Conservation (phyloP, 2,888 invertebrate species). For the Agonopterix alstromeriana region DNA sequence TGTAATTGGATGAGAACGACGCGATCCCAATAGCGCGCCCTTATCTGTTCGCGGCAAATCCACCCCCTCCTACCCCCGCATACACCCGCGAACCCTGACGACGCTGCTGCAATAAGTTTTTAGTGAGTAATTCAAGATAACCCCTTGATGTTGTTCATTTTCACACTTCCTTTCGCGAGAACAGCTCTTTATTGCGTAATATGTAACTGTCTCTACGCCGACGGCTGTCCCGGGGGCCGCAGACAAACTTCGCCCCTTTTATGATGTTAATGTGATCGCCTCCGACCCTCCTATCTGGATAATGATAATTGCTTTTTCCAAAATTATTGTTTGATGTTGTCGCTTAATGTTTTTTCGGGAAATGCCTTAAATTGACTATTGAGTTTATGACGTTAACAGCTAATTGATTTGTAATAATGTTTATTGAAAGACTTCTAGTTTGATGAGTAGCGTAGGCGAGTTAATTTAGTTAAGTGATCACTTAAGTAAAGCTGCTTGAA, state of each 20-base stretch:
- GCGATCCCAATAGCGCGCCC: constrained; percentile 75
- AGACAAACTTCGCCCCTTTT: constrained; percentile 69
- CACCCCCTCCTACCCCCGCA: constrained; percentile 38
- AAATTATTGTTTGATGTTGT: constrained; percentile 76
- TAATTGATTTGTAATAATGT: constrained; percentile 38
- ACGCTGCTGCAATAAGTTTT: constrained; percentile 69
- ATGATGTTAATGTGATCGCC: constrained; percentile 74
- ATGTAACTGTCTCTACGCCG: constrained; percentile 73
- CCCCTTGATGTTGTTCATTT: constrained; percentile 77
- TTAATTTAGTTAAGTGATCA: not conserved
- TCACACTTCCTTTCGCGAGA: constrained; percentile 77
- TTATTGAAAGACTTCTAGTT: not conserved
- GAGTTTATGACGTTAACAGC: constrained; percentile 49
- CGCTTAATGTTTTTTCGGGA: constrained; percentile 53
- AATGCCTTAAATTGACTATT: constrained; percentile 46
- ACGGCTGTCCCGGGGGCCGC: constrained; percentile 66
- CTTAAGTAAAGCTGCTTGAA: not conserved
- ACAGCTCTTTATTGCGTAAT: constrained; percentile 77
- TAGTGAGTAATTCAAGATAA: constrained; percentile 77
- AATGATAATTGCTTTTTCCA: constrained; percentile 75
- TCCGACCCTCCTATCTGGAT: constrained; percentile 68
- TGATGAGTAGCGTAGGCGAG: not conserved
- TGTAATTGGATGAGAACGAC: constrained; percentile 77
- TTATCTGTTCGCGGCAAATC: constrained; percentile 75
- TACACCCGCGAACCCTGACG: constrained; percentile 34